A percentile compares a stretch with the other conserved stretches of the same genome.
phyloP scores from a whole-genome alignment of 2,113 vertebrate species.

The Ctenomys sociabilis region DNA sequence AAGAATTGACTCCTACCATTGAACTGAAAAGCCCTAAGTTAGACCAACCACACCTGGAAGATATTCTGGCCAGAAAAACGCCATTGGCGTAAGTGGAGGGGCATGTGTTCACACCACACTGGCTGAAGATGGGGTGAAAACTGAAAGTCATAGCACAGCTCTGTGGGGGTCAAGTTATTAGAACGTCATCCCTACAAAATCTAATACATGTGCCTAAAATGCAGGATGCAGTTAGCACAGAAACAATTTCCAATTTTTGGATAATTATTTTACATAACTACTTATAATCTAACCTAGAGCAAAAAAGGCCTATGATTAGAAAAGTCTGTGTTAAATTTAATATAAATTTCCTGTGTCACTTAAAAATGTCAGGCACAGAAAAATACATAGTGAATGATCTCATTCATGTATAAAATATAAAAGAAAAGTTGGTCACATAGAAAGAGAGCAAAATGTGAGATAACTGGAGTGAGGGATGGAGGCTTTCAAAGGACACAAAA shows the following conservation, averaged over 20 bases:
- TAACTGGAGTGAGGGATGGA: neutral
- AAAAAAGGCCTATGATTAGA: neutral
- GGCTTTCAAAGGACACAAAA: neutral
- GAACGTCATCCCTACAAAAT: neutral
- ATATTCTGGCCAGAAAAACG: neutral
- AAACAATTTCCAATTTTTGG: neutral
- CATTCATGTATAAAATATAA: neutral
- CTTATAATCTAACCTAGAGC: neutral
- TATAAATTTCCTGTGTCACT: constrained; percentile 29
- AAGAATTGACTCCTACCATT: neutral
- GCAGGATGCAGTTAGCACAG: neutral
- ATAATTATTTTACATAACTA: neutral
- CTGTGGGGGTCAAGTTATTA: neutral
- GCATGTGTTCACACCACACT: neutral
- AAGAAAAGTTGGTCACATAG: neutral
- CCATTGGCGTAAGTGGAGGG: neutral
- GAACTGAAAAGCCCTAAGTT: neutral
- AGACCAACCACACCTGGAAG: neutral
- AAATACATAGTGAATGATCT: neutral
- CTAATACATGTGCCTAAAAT: neutral
- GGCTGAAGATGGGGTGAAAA: neutral
- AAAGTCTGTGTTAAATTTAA: neutral
- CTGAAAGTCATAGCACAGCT: neutral
- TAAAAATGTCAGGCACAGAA: neutral
- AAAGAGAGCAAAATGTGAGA: neutral